phyloP scores from a whole-genome alignment of 92 coral and sea anemone species.

The Zoanthus sociatus region DNA sequence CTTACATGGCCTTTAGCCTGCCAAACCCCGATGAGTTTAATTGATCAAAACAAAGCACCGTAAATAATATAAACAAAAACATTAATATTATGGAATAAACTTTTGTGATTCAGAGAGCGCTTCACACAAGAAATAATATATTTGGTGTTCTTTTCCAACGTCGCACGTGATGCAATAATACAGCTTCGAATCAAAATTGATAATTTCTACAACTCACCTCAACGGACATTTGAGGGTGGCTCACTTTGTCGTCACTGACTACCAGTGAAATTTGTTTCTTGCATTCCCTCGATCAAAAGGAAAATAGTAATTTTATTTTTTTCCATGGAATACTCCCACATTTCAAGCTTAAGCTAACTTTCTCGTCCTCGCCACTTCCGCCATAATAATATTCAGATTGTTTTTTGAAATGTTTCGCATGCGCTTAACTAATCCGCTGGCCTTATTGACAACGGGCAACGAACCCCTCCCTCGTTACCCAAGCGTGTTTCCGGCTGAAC shows the following conservation, averaged over 20 bases:
- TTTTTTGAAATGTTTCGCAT: background rate
- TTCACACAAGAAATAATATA: conserved; percentile 26
- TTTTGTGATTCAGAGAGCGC: conserved; percentile 3
- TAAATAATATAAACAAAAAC: background rate
- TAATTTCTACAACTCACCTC: conserved; percentile 18
- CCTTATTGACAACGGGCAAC: background rate
- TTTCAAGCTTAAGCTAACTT: conserved; percentile 5
- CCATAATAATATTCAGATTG: conserved; percentile 51
- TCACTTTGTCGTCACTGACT: conserved; percentile 8
- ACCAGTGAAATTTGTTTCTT: background rate
- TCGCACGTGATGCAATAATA: conserved; percentile 34
- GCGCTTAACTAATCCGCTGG: conserved; percentile 28
- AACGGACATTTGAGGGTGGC: conserved; percentile 38
- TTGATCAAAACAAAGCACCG: conserved; percentile 7
- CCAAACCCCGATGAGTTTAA: conserved; percentile 10
- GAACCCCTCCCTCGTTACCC: conserved; percentile 34
- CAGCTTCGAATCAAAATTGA: conserved; percentile 2
- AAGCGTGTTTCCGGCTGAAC: conserved; percentile 36
- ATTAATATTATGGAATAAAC: background rate
- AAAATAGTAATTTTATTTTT: conserved; percentile 9
- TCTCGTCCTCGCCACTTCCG: conserved; percentile 39
- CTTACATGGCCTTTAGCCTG: background rate
- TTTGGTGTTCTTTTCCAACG: background rate
- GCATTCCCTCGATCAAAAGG: conserved; percentile 25
- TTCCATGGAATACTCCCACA: conserved; percentile 10